phyloP scores from a whole-genome alignment of 2,797 vertebrate genomes.

The Molossus molossus region DNA sequence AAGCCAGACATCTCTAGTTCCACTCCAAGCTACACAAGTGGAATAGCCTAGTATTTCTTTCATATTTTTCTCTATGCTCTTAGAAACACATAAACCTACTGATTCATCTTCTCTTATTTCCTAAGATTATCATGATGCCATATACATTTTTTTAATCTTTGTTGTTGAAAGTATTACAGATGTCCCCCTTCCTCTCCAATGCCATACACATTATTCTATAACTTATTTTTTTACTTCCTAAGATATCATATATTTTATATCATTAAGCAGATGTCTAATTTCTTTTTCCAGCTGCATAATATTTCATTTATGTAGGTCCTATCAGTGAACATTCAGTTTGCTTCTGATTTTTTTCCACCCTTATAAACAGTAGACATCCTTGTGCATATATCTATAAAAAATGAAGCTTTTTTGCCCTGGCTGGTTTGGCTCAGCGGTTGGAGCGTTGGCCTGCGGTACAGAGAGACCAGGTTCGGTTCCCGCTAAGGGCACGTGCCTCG shows the following conservation, averaged over 20 bases:
- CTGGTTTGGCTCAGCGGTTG: too few species aligned
- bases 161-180: too few species aligned
- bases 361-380: slow-evolving; percentile 33
- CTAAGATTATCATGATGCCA: background rate
- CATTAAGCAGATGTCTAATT: slow-evolving; percentile 2
- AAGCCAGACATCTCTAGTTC: background rate
- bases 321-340: background rate
- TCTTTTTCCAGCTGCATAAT: slow-evolving; percentile 4
- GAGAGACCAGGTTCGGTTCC: too few species aligned
- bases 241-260: background rate
- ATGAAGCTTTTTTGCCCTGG: background rate
- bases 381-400: background rate
- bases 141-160: background rate
- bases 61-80: background rate
- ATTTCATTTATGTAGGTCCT: background rate
- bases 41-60: slow-evolving; percentile 1
- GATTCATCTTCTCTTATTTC: slow-evolving; percentile 25
- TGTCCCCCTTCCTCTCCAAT: background rate
- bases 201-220: slow-evolving; percentile 3
- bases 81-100: slow-evolving; percentile 17
- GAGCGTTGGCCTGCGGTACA: too few species aligned
- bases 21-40: background rate
- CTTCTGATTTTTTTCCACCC: background rate
- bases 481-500: too few species aligned
- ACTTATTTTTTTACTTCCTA: background rate